Evolutionary conservation across 2,888 invertebrate genomes (phyloP).

Genomic region (Dynastes grantii): DNA sequence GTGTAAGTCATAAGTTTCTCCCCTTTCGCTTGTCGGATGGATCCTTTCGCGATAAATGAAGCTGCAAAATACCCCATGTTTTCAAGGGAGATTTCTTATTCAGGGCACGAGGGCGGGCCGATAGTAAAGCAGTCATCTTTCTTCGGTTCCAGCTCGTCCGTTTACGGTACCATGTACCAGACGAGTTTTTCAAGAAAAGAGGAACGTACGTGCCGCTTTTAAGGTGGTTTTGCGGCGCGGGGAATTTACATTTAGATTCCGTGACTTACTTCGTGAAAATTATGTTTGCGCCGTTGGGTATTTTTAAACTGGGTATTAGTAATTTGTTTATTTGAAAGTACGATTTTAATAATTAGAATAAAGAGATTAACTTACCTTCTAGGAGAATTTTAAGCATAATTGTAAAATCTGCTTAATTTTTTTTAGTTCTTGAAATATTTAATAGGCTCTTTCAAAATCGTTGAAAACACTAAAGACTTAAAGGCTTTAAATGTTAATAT

Average conservation of each 20-base stretch:
- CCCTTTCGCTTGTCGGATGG: slow-evolving; percentile 8
- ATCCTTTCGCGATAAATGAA: slow-evolving; percentile 29
- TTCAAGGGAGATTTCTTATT: slow-evolving; percentile 29
- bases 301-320: too few relatives aligned
- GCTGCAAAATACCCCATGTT: slow-evolving; percentile 20
- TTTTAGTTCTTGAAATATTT: too few relatives aligned
- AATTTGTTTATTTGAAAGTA: too few relatives aligned
- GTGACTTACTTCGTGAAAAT: background rate
- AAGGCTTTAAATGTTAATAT: too few relatives aligned
- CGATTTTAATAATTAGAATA: too few relatives aligned
- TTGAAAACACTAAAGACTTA: too few relatives aligned
- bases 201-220: slow-evolving; percentile 2
- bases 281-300: too few relatives aligned
- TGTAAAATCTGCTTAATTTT: too few relatives aligned
- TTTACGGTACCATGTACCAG: background rate
- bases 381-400: too few relatives aligned
- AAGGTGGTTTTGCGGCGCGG: background rate
- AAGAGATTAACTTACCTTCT: too few relatives aligned
- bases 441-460: too few relatives aligned
- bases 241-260: slow-evolving; percentile 7
- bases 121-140: slow-evolving; percentile 35
- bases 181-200: background rate
- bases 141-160: slow-evolving; percentile 12
- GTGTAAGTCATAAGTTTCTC: slow-evolving; percentile 29
- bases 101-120: slow-evolving; percentile 22